Percentiles rank a stretch among this genome's conserved stretches.
Conservation (phyloP, 2,797 vertebrate species). For the Eulemur mongoz region DNA sequence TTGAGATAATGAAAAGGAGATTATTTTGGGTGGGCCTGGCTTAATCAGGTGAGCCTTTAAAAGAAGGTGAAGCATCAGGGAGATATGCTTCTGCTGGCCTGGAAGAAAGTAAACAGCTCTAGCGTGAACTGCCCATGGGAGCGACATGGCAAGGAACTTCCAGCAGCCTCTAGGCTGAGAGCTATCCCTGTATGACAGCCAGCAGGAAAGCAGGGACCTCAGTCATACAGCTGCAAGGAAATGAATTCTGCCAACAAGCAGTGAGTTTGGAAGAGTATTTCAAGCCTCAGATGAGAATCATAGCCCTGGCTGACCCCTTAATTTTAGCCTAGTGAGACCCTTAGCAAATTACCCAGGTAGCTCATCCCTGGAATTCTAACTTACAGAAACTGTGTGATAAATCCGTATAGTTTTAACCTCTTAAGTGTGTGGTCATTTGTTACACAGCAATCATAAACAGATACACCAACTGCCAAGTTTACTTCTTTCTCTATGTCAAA, state of each 20-base stretch:
- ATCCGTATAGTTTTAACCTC: conserved; percentile 21
- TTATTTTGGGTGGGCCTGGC: background rate
- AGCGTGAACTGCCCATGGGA: background rate
- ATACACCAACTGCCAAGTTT: conserved; percentile 31
- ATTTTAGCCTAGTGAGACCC: conserved; percentile 38
- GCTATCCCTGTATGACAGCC: conserved; percentile 42
- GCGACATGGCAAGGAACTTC: background rate
- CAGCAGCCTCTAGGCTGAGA: background rate
- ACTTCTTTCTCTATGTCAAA: background rate
- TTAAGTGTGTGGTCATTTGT: background rate
- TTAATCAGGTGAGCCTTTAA: conserved; percentile 23
- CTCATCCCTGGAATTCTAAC: background rate
- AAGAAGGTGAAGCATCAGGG: background rate
- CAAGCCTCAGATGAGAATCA: conserved; percentile 26
- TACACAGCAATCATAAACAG: conserved; percentile 35
- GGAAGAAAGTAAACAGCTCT: background rate
- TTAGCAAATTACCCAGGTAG: background rate
- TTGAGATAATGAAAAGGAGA: background rate
- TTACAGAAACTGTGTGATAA: background rate
- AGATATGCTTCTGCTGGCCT: background rate
- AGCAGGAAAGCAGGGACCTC: conserved; percentile 28
- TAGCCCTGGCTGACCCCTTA: conserved; percentile 20
- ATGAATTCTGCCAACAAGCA: conserved; percentile 64
- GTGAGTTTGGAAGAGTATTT: conserved; percentile 47
- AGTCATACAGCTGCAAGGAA: conserved; percentile 70